phyloP scores from a whole-genome alignment of 2,113 vertebrate genomes.

The Pogona vitticeps region DNA sequence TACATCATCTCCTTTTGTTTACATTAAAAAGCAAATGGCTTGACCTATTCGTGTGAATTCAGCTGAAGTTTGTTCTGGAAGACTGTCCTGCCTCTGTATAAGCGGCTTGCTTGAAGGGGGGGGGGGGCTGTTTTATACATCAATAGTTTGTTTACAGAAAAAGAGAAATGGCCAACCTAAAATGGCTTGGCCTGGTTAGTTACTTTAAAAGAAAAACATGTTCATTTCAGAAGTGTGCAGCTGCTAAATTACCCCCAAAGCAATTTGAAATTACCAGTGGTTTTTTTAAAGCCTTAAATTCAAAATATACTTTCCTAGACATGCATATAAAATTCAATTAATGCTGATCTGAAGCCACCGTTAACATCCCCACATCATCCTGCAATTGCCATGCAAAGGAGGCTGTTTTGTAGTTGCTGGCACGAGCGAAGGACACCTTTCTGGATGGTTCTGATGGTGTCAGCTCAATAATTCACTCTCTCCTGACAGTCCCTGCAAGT shows the following conservation, averaged over 20 bases:
- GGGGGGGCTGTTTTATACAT: background rate
- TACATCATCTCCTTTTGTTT: background rate
- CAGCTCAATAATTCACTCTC: background rate
- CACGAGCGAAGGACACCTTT: background rate
- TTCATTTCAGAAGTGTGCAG: background rate
- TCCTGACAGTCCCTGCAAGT: background rate
- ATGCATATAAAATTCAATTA: background rate
- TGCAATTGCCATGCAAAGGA: background rate
- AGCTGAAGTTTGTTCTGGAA: background rate
- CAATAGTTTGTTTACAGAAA: background rate
- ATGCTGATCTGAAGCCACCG: background rate
- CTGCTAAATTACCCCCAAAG: background rate
- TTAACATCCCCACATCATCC: background rate
- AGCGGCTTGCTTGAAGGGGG: background rate
- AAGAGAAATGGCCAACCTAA: background rate
- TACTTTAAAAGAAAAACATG: background rate
- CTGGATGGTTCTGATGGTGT: background rate
- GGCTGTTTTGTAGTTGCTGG: background rate
- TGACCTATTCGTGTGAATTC: conserved; percentile 4
- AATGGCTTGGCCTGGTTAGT: background rate
- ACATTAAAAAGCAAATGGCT: conserved; percentile 2
- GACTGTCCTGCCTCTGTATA: background rate
- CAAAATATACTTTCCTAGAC: background rate
- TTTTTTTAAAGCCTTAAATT: background rate
- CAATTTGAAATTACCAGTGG: background rate